These are phyloP conservation scores for Chelonus formosanus DNA, from an alignment of 2,888 invertebrate species.

Conservation along the genomic window DNA sequence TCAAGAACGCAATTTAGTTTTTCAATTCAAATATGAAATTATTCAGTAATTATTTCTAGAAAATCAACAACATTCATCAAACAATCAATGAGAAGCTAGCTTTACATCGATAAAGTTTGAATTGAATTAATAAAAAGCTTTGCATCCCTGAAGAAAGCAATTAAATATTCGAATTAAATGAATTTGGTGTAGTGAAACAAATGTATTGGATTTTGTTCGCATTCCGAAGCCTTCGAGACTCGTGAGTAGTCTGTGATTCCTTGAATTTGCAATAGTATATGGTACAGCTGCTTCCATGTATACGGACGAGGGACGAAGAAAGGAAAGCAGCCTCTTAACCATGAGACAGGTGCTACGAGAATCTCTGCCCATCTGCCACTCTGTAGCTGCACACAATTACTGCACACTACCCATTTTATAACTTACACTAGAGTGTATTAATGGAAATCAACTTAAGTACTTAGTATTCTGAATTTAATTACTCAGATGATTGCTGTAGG, in stretches of 20 bases:
- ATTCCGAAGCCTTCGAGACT: constrained; percentile 18
- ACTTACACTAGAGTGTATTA: background rate
- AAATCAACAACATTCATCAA: background rate
- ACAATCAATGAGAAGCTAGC: background rate
- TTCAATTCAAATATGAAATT: too few species aligned
- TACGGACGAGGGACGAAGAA: constrained; percentile 33
- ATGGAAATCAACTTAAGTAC: background rate
- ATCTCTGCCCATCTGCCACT: constrained; percentile 39
- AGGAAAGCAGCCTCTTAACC: constrained; percentile 26
- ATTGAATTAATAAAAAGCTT: background rate
- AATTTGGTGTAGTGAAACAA: background rate
- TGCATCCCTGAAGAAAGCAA: background rate
- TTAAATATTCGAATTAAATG: background rate
- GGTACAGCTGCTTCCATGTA: constrained; percentile 17
- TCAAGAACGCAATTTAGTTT: background rate
- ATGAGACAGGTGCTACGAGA: constrained; percentile 40
- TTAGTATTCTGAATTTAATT: background rate
- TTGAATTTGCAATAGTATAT: constrained; percentile 5
- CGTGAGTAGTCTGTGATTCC: constrained; percentile 14
- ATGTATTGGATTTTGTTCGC: background rate
- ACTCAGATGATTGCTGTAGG: constrained; percentile 2
- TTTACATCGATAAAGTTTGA: too few species aligned
- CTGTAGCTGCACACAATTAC: constrained; percentile 1
- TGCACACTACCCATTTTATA: background rate
- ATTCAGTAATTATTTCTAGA: constrained; percentile 1